These are phyloP conservation scores for Drosophila demipolita DNA, from an alignment of 2,888 invertebrate genomes.

Conservation along the genomic window DNA sequence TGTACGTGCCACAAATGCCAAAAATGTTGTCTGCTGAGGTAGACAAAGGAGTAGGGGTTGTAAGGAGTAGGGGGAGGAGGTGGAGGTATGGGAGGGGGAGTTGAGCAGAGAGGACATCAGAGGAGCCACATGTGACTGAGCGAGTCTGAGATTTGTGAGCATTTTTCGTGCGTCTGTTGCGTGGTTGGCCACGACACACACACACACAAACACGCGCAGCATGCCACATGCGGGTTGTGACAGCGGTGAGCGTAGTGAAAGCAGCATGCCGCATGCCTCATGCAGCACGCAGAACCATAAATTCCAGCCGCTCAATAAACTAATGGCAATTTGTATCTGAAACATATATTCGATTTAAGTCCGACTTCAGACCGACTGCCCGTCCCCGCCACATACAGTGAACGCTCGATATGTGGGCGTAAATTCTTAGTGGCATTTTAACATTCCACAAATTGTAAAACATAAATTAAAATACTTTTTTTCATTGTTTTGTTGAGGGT, in stretches of 20 bases:
- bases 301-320: constrained; percentile 76
- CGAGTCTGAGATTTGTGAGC: constrained; percentile 69
- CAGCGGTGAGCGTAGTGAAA: constrained; percentile 2
- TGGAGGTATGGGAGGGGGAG: not conserved
- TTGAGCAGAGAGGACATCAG: constrained; percentile 3
- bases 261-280: constrained; percentile 26
- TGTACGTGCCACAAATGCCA: constrained; percentile 77
- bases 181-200: constrained; percentile 68
- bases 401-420: not conserved
- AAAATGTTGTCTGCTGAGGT: constrained; percentile 12
- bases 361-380: constrained; percentile 5
- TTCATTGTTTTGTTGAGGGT: not conserved
- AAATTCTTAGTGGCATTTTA: not conserved
- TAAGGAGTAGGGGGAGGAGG: not conserved
- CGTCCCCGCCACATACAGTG: not conserved
- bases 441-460: not conserved
- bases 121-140: constrained; percentile 54
- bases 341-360: constrained; percentile 52
- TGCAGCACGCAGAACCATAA: constrained; percentile 63
- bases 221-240: constrained; percentile 1
- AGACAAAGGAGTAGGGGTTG: not conserved
- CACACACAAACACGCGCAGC: constrained; percentile 23
- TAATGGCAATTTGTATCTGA: constrained; percentile 78
- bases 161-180: constrained; percentile 62
- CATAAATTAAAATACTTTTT: not conserved